A percentile compares a stretch with the other conserved stretches of the same genome.
phyloP scores from a whole-genome alignment of 2,888 invertebrate genomes.

The Pogonocherus hispidulus region DNA sequence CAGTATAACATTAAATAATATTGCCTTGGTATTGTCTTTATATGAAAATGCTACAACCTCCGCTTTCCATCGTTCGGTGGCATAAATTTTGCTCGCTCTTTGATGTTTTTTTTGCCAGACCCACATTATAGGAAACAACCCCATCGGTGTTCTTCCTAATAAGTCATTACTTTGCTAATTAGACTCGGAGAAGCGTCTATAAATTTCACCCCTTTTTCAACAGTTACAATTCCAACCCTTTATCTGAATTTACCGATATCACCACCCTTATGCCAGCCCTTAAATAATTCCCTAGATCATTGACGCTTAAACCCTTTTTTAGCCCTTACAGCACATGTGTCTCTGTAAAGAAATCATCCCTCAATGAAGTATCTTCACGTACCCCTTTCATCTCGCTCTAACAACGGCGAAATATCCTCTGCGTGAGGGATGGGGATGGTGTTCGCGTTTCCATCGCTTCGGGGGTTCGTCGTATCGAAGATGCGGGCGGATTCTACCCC shows the following conservation, averaged over 20 bases:
- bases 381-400: constrained; percentile 32
- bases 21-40: too few relatives aligned
- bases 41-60: too few relatives aligned
- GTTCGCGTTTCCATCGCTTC: constrained; percentile 29
- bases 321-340: constrained; percentile 61
- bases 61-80: too few relatives aligned
- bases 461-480: constrained; percentile 50
- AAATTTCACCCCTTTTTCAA: constrained; percentile 62
- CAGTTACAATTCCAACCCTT: constrained; percentile 60
- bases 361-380: constrained; percentile 36
- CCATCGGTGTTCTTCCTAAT: constrained; percentile 56
- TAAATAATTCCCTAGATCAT: constrained; percentile 66
- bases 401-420: background rate
- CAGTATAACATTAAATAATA: too few relatives aligned
- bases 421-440: constrained; percentile 26
- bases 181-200: constrained; percentile 62
- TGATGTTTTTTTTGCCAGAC: background rate
- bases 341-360: constrained; percentile 53
- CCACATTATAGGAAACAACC: constrained; percentile 15
- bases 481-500: constrained; percentile 61
- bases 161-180: constrained; percentile 64
- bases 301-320: constrained; percentile 66
- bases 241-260: constrained; percentile 65
- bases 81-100: background rate
- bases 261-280: constrained; percentile 63